Evolutionary conservation across 2,797 vertebrate genomes (phyloP), one percentile per base, ranked within the genome.

Genomic region (Pipistrellus nathusii): DNA sequence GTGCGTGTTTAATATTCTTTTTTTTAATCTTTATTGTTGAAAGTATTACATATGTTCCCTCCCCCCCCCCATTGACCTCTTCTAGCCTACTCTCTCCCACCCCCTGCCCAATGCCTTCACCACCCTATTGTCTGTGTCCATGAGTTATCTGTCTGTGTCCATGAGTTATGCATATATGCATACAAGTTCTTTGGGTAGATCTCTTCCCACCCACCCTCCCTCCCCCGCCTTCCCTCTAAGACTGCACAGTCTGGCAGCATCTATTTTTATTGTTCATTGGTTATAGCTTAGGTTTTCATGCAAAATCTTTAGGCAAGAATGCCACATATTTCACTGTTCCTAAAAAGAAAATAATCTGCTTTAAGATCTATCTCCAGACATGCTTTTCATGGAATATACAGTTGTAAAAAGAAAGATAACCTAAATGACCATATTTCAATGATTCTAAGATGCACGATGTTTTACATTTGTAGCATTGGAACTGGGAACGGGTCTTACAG

Each of bases 301-400:
- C 53, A 55, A 23, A 55, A 55, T 71, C 25, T 78, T 90, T 82
- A 80, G 21, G 15, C 27, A 78, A 73, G 46, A 90, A 71, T 20
- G 71, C 38, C 62, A 81, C 41, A 41, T 66, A 10, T 51, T 46
- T 75, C 15, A 83, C 30, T 69, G 9, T 35, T 88, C 23, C 51
- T 84, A 55, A 35, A 13, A 17, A 82, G n/a, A 81, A 88, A 82
- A 89, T 27, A 81, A 89, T 53, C 53, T 78, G 66, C 72, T 82
- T 81, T 77, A 87, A 87, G 27, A 55, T 77, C 85, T 75, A 32
- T 32, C 66, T 76, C 89, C 72, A 88, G 75, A 80, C 44, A 57
- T 46, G 53, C 10, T 89, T 93, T 86, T 55, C 85, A 77, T 62
- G 44, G 18, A 84, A 69, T 14, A 81, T 0, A 72, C 1, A 80